Evolutionary conservation across 2,113 vertebrate species (phyloP).

Genomic region (Triplophysa siluroides): DNA sequence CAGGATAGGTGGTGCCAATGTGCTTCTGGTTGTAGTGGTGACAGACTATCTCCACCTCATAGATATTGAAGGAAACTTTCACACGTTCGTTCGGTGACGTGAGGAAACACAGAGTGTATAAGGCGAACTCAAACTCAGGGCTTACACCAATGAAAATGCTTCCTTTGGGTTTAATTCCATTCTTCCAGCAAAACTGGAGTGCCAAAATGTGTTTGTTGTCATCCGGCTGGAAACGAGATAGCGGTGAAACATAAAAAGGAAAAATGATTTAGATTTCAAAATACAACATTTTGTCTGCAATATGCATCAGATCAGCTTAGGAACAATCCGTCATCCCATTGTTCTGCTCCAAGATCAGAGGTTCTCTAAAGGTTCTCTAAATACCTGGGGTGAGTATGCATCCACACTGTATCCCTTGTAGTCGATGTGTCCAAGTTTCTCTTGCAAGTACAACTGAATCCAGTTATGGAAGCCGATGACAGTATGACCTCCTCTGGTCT

Average conservation of each 20-base stretch:
- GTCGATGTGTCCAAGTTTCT: slow-evolving; percentile 79
- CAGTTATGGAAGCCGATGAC: slow-evolving; percentile 83
- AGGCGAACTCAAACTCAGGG: slow-evolving; percentile 79
- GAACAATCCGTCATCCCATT: too few species aligned
- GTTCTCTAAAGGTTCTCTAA: background rate
- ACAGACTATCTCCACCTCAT: slow-evolving; percentile 79
- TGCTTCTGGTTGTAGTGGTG: slow-evolving; percentile 79
- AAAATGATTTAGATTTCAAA: background rate
- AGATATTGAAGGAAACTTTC: slow-evolving; percentile 76
- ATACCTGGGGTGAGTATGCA: slow-evolving; percentile 71
- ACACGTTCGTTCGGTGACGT: slow-evolving; percentile 74
- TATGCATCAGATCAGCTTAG: too few species aligned
- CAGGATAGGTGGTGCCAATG: slow-evolving; percentile 78
- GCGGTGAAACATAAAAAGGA: background rate
- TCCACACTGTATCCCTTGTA: slow-evolving; percentile 77
- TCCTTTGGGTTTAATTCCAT: slow-evolving; percentile 78
- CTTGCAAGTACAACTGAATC: slow-evolving; percentile 81
- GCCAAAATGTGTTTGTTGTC: slow-evolving; percentile 79
- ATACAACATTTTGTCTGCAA: background rate
- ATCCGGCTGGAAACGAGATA: slow-evolving; percentile 67
- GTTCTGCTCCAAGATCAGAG: background rate
- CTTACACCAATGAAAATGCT: slow-evolving; percentile 82
- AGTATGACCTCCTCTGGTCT: slow-evolving; percentile 74
- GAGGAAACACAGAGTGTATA: slow-evolving; percentile 81
- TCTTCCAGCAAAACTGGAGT: slow-evolving; percentile 81